These are phyloP conservation scores for Leptoclinus maculatus DNA, from an alignment of 2,797 vertebrate species.

Conservation along the genomic window DNA sequence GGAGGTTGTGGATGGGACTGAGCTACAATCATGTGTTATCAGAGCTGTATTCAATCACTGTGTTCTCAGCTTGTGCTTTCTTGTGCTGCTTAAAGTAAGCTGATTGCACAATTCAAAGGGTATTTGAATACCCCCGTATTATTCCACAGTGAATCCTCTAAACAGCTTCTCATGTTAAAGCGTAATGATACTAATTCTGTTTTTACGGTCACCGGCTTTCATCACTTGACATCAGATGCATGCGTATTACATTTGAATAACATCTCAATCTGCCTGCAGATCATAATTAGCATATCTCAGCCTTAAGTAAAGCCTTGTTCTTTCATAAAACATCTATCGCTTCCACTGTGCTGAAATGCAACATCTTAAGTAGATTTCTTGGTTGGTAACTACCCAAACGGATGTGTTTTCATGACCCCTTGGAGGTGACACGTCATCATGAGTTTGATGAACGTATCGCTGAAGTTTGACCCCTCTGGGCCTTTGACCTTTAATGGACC, in stretches of 20 bases:
- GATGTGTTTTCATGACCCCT: conserved; percentile 2
- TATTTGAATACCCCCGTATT: conserved; percentile 21
- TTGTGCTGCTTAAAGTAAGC: conserved; percentile 20
- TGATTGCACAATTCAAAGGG: conserved; percentile 60
- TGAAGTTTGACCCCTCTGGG: conserved; percentile 55
- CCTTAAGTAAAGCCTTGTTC: conserved; percentile 10
- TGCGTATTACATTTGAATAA: not conserved
- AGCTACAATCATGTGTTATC: conserved; percentile 57
- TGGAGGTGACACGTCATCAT: conserved; percentile 37
- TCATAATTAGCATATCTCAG: conserved; percentile 31
- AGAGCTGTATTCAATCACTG: conserved; percentile 61
- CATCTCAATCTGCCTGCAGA: conserved; percentile 8
- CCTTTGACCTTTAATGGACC: conserved; percentile 62
- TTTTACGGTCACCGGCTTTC: conserved; percentile 7
- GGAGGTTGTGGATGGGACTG: conserved; percentile 49
- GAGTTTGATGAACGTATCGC: conserved; percentile 53
- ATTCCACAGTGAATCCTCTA: conserved; percentile 5
- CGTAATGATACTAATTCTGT: conserved; percentile 13
- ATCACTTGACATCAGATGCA: conserved; percentile 18
- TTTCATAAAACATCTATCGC: conserved; percentile 22
- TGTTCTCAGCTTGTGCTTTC: conserved; percentile 10
- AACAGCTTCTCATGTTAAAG: conserved; percentile 17
- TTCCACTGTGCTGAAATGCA: conserved; percentile 11
- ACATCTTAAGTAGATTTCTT: conserved; percentile 14
- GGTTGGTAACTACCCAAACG: conserved; percentile 18